Conservation (phyloP, 1,140 invertebrate genomes). For the Anastrepha obliqua region DNA sequence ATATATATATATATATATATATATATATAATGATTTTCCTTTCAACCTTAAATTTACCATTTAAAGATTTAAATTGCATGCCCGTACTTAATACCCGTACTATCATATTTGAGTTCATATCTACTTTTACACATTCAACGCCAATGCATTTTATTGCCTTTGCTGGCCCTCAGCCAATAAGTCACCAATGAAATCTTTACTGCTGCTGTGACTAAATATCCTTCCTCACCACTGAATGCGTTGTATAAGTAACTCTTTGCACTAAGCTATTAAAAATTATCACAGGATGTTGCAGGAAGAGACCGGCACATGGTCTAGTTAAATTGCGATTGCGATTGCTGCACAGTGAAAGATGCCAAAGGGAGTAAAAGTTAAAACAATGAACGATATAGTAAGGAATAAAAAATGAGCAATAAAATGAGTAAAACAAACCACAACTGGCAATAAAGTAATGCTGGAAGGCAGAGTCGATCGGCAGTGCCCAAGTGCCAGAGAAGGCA, state of each 20-base stretch:
- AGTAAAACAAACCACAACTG: not conserved
- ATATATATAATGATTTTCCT: no score
- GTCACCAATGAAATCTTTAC: slow-evolving; percentile 36
- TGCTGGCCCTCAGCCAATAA: slow-evolving; percentile 8
- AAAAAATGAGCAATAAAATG: not conserved
- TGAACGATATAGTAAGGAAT: slow-evolving; percentile 4
- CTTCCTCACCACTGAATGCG: not conserved
- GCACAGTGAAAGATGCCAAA: slow-evolving; percentile 32
- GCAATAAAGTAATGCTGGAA: not conserved
- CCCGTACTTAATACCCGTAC: no score
- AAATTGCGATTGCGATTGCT: slow-evolving; percentile 25
- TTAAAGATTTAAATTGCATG: no score
- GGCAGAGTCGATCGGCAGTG: no score
- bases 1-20: no score
- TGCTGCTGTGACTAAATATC: not conserved
- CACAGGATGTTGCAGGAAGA: slow-evolving; percentile 29
- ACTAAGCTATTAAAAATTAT: slow-evolving; percentile 41
- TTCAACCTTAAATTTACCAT: no score
- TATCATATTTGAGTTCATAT: no score
- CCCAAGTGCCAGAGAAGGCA: no score
- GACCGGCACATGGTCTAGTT: slow-evolving; percentile 35
- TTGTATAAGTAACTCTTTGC: not conserved
- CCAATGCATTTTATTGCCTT: not conserved
- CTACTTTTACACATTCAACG: not conserved
- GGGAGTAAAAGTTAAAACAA: slow-evolving; percentile 42